A percentile compares a stretch with the other conserved stretches of the same genome.
phyloP scores from a whole-genome alignment of 1,140 invertebrate species.

The Dysdera silvatica region DNA sequence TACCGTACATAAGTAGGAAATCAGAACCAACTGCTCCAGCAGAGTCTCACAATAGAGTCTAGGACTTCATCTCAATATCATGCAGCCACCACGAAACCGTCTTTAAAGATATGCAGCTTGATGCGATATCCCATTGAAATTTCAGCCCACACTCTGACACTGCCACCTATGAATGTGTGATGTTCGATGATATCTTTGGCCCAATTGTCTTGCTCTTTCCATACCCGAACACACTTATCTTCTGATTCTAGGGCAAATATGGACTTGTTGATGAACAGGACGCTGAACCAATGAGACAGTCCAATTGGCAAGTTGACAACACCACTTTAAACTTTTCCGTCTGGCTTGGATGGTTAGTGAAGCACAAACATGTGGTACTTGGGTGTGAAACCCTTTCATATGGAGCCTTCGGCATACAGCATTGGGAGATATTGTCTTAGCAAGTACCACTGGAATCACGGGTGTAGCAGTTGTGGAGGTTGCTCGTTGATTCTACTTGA shows the following conservation, averaged over 20 bases:
- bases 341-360: not conserved
- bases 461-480: not conserved
- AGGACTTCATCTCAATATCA: not conserved
- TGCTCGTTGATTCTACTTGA: not conserved
- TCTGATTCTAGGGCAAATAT: not conserved
- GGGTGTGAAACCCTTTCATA: not conserved
- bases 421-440: not conserved
- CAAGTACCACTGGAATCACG: not conserved
- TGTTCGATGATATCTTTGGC: not conserved
- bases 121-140: not conserved
- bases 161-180: not conserved
- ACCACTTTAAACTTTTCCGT: not conserved
- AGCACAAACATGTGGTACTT: not conserved
- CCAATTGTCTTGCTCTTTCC: not conserved
- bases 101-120: not conserved
- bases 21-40: no score
- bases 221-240: not conserved
- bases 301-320: not conserved
- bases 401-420: not conserved
- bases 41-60: no score
- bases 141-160: not conserved
- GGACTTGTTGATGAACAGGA: not conserved
- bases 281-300: not conserved
- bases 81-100: not conserved
- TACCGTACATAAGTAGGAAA: not conserved